Base-by-base conservation (phyloP, 2,797 vertebrate species). In the Streptopelia turtur region DNA sequence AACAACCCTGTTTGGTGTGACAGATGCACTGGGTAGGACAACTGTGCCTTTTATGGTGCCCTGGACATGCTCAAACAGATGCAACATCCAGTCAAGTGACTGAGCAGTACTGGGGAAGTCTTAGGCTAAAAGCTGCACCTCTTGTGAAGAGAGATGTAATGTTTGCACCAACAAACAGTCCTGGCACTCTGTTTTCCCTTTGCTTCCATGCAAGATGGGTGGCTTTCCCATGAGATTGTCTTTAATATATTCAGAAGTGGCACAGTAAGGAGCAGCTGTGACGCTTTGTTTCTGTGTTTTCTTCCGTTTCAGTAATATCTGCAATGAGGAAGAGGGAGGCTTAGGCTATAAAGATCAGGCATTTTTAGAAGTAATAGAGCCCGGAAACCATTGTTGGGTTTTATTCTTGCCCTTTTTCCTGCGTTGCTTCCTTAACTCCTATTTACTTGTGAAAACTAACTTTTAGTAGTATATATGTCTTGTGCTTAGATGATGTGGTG, bases 341-440 rank as follows among this genome's bases (percentile, higher is more conserved):
- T 31, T 52, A 43, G 37, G 28, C 33, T 74, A 2, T 49, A 79
- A 50, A 83, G 27, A 65, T 16, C 5, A 10, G 37, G 33, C 24
- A 33, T 50, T 89, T 82, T 4, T 47, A 69, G 33, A 82, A 47
- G 21, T 68, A 20, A 16, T 37, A 30, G 9, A 77, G 50, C 11
- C 14, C 80, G 64, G 43, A 77, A 93, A 37, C 23, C 25, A 16
- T 14, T 41, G 3, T 13, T 77, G 25, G 9, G 18, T 77, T 94
- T 93, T 68, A 83, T 74, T 87, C 35, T 83, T 91, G 65, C 33
- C 37, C 13, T 71, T 80, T 76, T 83, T 85, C 60, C 9, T 65
- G 7, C 31, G 13, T 89, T 87, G 11, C 10, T 89, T 93, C 59
- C n/a, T 91, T 90, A 86, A 65, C 31, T 70, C 21, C 7, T 60